Evolutionary conservation across 2,113 vertebrate genomes (phyloP).

Genomic region (Pyrgilauda ruficollis): DNA sequence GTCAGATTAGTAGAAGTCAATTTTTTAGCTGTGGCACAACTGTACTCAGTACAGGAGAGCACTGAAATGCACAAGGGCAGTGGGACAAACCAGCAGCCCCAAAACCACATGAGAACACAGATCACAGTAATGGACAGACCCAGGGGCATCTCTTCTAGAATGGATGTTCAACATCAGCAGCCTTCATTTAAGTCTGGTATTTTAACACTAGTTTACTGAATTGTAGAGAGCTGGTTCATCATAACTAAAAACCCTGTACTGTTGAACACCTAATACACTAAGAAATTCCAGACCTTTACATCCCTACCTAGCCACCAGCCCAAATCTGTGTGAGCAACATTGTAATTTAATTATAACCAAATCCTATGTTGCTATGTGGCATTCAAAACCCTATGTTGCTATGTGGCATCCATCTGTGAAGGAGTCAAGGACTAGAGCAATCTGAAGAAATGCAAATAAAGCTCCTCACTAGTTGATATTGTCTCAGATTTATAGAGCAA

Average conservation of each 20-base stretch:
- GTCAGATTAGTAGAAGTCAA: not conserved
- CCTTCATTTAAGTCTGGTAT: not conserved
- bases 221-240: not conserved
- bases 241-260: not conserved
- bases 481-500: not conserved
- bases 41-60: not conserved
- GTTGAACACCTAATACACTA: not conserved
- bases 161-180: not conserved
- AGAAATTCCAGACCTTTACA: not conserved
- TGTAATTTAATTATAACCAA: not conserved
- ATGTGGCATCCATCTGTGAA: not conserved
- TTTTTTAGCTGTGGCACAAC: not conserved
- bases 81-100: not conserved
- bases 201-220: not conserved
- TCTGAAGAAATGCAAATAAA: not conserved
- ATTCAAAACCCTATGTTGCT: not conserved
- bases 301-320: not conserved
- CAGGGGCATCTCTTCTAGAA: not conserved
- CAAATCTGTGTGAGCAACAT: not conserved
- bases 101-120: not conserved
- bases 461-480: not conserved
- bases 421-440: not conserved
- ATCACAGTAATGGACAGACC: not conserved
- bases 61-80: not conserved
- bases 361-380: not conserved